Percentiles rank a stretch among this genome's conserved stretches.
These are phyloP conservation scores for Trisateles emortualis DNA, from an alignment of 2,888 invertebrate genomes.

Conservation along the genomic window DNA sequence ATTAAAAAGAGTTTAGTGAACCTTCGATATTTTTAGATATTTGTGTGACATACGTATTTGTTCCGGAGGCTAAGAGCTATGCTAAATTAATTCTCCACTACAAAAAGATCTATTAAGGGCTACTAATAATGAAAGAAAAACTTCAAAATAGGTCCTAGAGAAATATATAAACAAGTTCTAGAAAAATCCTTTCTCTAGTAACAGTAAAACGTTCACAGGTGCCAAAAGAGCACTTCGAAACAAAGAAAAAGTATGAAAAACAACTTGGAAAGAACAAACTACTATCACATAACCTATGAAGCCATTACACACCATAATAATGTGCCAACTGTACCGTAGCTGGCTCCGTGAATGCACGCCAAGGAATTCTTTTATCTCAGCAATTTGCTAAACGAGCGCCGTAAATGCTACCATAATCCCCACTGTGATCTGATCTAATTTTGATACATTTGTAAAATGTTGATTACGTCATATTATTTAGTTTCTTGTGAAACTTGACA, in stretches of 20 bases:
- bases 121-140: no score
- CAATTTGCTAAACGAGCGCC: conserved; percentile 57
- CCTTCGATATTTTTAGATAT: no score
- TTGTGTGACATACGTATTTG: no score
- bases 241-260: conserved; percentile 14
- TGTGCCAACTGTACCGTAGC: conserved; percentile 49
- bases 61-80: no score
- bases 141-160: no score
- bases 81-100: no score
- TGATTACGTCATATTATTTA: conserved; percentile 1
- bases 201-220: not conserved
- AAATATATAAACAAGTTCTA: no score
- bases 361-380: conserved; percentile 57
- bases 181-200: no score
- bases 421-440: conserved; percentile 48
- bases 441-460: conserved; percentile 35
- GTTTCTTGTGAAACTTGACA: not conserved
- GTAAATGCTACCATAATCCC: conserved; percentile 50
- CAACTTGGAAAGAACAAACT: conserved; percentile 29
- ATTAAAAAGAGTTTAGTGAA: no score
- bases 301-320: conserved; percentile 44
- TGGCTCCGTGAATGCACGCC: conserved; percentile 56
- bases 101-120: no score
- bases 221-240: not conserved
- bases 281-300: conserved; percentile 41